Conservation (phyloP, 2,113 vertebrate species). For the Cebus imitator region DNA sequence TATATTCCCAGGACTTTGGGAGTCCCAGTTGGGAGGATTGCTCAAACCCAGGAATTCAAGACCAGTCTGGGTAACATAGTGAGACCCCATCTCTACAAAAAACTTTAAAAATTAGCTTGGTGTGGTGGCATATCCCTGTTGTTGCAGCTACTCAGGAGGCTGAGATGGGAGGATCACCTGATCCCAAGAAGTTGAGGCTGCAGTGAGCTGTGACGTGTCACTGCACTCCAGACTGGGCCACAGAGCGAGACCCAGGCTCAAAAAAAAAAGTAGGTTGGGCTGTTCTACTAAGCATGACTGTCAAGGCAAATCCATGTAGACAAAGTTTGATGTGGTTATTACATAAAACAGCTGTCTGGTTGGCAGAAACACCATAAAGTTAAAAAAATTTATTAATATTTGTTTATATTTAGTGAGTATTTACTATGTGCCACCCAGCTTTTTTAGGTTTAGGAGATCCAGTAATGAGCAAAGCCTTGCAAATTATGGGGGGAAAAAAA, state of each 20-base stretch:
- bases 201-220: background rate
- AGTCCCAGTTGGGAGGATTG: background rate
- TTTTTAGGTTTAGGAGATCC: background rate
- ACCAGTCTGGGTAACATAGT: background rate
- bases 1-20: background rate
- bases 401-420: background rate
- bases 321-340: background rate
- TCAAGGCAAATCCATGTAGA: background rate
- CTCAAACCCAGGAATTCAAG: background rate
- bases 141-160: background rate
- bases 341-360: background rate
- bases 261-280: background rate
- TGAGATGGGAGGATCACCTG: background rate
- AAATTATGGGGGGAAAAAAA: background rate
- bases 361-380: constrained; percentile 6
- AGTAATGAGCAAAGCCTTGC: background rate
- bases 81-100: background rate
- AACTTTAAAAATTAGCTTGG: background rate
- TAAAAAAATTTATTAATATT: constrained; percentile 31
- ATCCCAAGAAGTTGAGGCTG: background rate
- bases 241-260: background rate
- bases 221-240: background rate
- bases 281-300: background rate
- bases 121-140: background rate
- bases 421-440: background rate